phyloP scores from a whole-genome alignment of 2,797 vertebrate species.

The Australoheros facetus region DNA sequence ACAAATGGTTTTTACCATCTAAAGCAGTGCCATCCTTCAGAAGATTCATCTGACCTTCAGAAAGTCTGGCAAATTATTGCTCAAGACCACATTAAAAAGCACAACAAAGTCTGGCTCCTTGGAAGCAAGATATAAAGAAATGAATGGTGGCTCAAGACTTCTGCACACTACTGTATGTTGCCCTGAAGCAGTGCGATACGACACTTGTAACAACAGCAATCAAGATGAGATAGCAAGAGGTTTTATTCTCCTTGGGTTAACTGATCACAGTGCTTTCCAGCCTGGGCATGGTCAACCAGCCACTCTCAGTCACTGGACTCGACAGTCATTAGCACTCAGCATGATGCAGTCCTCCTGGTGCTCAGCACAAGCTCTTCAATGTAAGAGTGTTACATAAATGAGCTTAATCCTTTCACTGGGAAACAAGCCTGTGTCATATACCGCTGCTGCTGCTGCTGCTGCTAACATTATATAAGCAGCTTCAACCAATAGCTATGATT shows the following conservation, averaged over 20 bases:
- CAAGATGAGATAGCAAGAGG: background rate
- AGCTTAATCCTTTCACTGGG: slow-evolving; percentile 74
- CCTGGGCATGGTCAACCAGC: background rate
- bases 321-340: slow-evolving; percentile 44
- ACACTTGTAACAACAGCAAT: background rate
- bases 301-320: background rate
- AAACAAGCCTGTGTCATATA: slow-evolving; percentile 65
- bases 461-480: slow-evolving; percentile 60
- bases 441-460: slow-evolving; percentile 30
- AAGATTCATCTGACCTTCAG: too few relatives aligned
- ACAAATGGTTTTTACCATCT: too few relatives aligned
- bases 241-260: too few relatives aligned
- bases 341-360: slow-evolving; percentile 44
- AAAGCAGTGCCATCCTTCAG: too few relatives aligned
- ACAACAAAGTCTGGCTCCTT: background rate
- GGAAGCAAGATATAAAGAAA: background rate
- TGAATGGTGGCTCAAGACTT: background rate
- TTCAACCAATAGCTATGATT: slow-evolving; percentile 20
- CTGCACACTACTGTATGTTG: background rate
- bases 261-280: background rate
- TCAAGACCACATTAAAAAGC: too few relatives aligned
- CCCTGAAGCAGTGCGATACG: background rate
- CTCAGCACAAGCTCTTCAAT: slow-evolving; percentile 54
- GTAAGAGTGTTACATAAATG: slow-evolving; percentile 76
- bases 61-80: too few relatives aligned